Base-by-base conservation (phyloP, 2,113 vertebrate genomes). In the Noctilio leporinus region DNA sequence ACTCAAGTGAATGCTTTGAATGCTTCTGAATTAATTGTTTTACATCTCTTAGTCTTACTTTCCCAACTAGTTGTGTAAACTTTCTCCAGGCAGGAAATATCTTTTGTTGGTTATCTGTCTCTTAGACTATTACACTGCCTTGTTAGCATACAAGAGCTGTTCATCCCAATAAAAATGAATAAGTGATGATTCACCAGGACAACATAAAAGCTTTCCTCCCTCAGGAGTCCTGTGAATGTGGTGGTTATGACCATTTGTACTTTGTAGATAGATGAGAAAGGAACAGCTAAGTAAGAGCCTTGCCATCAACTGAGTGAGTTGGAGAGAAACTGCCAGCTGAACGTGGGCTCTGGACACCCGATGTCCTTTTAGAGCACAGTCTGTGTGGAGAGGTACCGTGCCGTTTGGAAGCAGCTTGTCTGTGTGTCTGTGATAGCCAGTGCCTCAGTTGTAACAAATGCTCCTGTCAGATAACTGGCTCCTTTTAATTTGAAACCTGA, bases 401-500 rank as follows among this genome's bases (percentile, higher is more conserved):
- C 30, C 20, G 47, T 76, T 38, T 33, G 30, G 20, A 30, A 20
- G n/a, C 11, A 55, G 33, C 3, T n/a, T n/a, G n/a, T n/a, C n/a
- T n/a, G n/a, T n/a, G n/a, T 16, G 2, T 80, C 28, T 40, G 20
- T 22, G 70, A 35, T 22, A 55, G 30, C 69, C 4, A 17, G 69
- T 87, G 30, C 8, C 30, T 88, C 33, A 12, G 22, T 7, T 87
- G 40, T 30, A 78, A 78, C 10, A 6, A 49, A 35, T 55, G 30
- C 62, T 67, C 70, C 14, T 20, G 69, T 49, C 9, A 78, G 38
- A 43, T 47, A 49, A 73, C 38, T 73, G 40, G 51, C 67, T 77
- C 40, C 24, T 83, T 88, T 95, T 77, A 47, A 16, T 51, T 95
- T 77, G n/a, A n/a, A 83, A 64, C 53, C 10, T 22, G 20, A 89